A percentile compares a stretch with the other conserved stretches of the same genome.
These are phyloP conservation scores for Labeo rohita DNA, from an alignment of 2,113 vertebrate genomes.

Conservation along the genomic window DNA sequence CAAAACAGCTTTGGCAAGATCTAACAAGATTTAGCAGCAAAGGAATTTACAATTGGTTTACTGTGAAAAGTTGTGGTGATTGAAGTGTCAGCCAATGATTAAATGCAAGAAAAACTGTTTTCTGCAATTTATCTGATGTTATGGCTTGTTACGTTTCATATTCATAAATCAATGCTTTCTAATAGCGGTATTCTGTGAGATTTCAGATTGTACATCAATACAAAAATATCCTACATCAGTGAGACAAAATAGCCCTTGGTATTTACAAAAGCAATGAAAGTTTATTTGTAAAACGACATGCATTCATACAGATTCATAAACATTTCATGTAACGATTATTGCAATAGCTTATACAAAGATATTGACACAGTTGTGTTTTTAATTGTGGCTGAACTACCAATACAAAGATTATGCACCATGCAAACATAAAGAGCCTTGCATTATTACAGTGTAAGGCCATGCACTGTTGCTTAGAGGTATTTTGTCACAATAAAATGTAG, in stretches of 20 bases:
- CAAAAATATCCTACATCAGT: background rate
- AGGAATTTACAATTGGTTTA: background rate
- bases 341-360: background rate
- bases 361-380: background rate
- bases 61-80: background rate
- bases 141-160: background rate
- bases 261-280: background rate
- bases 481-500: background rate
- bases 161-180: background rate
- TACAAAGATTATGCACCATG: background rate
- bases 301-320: background rate
- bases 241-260: background rate
- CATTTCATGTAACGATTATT: background rate
- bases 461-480: background rate
- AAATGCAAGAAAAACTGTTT: background rate
- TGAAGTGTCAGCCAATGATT: background rate
- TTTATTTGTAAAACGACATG: constrained; percentile 3
- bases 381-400: background rate
- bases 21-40: background rate
- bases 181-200: background rate
- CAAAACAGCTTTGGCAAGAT: background rate
- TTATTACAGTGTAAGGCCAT: background rate
- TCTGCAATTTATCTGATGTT: background rate
- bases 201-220: background rate
- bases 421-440: background rate